Evolutionary conservation across 2,888 invertebrate genomes (phyloP).

Genomic region (Pteria penguin): DNA sequence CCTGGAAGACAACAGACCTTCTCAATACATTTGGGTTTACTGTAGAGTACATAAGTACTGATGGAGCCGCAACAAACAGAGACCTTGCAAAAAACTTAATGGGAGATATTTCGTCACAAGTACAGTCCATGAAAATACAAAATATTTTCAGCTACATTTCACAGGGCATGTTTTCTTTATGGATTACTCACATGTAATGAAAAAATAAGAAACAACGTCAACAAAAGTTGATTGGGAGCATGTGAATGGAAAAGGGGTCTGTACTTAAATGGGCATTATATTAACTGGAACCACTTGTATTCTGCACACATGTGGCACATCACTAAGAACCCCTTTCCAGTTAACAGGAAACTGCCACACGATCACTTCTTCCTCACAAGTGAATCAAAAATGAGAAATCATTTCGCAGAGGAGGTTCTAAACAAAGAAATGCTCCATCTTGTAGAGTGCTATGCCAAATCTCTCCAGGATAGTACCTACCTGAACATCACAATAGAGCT

Average conservation of each 20-base stretch:
- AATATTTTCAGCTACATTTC: conserved; percentile 5
- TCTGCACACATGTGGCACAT: conserved; percentile 32
- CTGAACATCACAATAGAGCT: background rate
- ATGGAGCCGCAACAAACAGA: conserved; percentile 35
- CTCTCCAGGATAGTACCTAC: background rate
- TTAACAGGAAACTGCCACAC: background rate
- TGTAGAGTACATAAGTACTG: conserved; percentile 17
- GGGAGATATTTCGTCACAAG: background rate
- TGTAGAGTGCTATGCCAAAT: background rate
- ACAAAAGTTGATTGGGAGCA: conserved; percentile 20
- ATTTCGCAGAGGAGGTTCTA: background rate
- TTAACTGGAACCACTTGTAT: conserved; percentile 26
- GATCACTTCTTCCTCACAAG: background rate
- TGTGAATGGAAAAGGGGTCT: conserved; percentile 15
- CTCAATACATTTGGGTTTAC: conserved; percentile 21
- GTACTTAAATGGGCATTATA: conserved; percentile 2
- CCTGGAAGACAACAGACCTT: conserved; percentile 13
- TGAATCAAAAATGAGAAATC: background rate
- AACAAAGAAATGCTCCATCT: background rate
- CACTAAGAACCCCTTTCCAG: background rate
- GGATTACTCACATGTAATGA: conserved; percentile 39
- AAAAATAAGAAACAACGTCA: conserved; percentile 24
- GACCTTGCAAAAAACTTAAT: conserved; percentile 22
- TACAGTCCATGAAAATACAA: conserved; percentile 11
- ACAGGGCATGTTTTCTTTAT: conserved; percentile 27